These are phyloP conservation scores for Acrocera orbiculus DNA, from an alignment of 2,888 invertebrate species.

Conservation along the genomic window DNA sequence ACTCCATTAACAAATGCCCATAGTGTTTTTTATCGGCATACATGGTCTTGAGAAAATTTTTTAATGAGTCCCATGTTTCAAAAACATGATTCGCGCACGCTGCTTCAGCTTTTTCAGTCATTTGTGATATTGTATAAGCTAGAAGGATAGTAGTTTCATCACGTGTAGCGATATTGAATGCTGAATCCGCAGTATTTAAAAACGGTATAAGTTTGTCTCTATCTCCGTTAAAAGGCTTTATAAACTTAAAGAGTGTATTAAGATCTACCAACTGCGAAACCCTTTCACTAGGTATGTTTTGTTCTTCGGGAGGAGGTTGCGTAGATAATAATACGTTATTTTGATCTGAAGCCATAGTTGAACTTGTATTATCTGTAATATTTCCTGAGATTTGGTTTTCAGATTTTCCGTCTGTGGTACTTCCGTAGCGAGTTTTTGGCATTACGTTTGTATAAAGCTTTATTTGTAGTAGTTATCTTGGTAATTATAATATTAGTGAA, in stretches of 20 bases:
- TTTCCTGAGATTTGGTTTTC: too few species aligned
- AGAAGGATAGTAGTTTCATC: neutral
- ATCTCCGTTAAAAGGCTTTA: conserved; percentile 1
- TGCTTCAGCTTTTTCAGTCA: conserved; percentile 7
- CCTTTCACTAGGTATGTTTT: too few species aligned
- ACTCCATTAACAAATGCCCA: conserved; percentile 4
- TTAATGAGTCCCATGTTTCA: conserved; percentile 1
- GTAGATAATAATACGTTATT: too few species aligned
- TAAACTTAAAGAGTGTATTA: neutral
- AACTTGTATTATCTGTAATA: too few species aligned
- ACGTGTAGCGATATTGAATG: neutral
- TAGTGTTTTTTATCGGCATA: conserved; percentile 5
- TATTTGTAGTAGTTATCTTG: too few species aligned
- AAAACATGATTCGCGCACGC: conserved; percentile 4
- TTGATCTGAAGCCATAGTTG: too few species aligned
- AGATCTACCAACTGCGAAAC: too few species aligned
- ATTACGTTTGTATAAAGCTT: too few species aligned
- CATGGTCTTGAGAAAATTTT: conserved; percentile 5
- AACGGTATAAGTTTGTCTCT: neutral
- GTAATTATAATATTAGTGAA: too few species aligned
- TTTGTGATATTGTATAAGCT: conserved; percentile 3
- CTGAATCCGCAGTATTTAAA: neutral
- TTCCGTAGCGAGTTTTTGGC: too few species aligned
- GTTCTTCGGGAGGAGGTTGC: too few species aligned
- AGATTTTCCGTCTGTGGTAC: too few species aligned